Percentiles rank a stretch among this genome's conserved stretches.
Evolutionary conservation across 2,113 vertebrate genomes (phyloP).

Genomic region (Psephotus haematonotus): DNA sequence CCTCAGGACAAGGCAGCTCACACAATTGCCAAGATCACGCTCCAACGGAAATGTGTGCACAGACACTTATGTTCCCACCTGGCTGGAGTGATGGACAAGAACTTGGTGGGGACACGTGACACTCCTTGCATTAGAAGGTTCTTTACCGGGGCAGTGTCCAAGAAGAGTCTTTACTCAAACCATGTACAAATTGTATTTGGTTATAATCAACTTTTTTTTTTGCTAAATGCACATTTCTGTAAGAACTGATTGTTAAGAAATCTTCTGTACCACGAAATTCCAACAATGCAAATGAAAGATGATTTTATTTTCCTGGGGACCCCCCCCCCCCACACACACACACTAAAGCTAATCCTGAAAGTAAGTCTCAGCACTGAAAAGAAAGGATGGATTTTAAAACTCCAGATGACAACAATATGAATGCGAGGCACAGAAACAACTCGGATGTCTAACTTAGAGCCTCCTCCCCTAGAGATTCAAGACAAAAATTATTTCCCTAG

Average conservation of each 20-base stretch:
- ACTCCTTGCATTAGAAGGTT: neutral
- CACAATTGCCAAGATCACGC: neutral
- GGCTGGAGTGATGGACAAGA: neutral
- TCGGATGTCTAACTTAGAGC: neutral
- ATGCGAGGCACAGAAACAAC: neutral
- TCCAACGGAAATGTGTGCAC: neutral
- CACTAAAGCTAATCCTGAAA: neutral
- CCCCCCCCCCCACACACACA: too few relatives aligned
- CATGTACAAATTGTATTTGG: neutral
- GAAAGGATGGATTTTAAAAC: neutral
- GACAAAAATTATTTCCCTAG: neutral
- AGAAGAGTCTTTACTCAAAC: neutral
- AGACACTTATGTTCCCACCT: neutral
- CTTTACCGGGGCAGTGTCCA: neutral
- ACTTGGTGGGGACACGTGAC: fast-evolving
- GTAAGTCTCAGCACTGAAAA: neutral
- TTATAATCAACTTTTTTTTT: neutral
- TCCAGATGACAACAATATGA: neutral
- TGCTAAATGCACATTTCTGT: neutral
- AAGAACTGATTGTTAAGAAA: neutral
- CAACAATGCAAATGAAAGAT: neutral
- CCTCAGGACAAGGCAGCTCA: neutral
- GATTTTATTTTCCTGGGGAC: neutral
- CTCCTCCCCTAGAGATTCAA: neutral
- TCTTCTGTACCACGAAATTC: neutral